Evolutionary conservation across 2,797 vertebrate genomes (phyloP).

Genomic region (Carduelis carduelis): DNA sequence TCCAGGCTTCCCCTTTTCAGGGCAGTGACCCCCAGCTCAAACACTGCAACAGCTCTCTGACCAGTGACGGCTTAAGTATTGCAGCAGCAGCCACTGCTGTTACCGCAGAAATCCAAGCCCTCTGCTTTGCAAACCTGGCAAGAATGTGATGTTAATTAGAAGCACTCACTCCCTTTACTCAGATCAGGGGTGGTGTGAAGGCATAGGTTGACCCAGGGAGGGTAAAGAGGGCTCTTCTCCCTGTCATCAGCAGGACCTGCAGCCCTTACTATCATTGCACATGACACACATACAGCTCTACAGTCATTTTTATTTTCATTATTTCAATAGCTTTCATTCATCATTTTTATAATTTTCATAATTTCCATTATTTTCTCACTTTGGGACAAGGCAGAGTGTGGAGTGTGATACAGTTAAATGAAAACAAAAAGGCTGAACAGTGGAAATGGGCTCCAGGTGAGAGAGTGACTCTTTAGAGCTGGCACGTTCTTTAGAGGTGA

Average conservation of each 20-base stretch:
- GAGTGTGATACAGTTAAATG: neutral
- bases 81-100: neutral
- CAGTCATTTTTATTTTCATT: neutral
- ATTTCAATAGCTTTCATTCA: neutral
- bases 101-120: constrained; percentile 2
- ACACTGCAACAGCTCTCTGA: neutral
- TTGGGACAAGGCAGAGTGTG: neutral
- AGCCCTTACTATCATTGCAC: neutral
- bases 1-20: constrained; percentile 17
- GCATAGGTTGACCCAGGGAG: neutral
- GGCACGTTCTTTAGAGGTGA: neutral
- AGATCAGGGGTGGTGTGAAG: neutral
- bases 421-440: neutral
- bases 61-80: neutral
- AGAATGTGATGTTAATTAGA: neutral
- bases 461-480: neutral
- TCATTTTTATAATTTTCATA: neutral
- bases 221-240: neutral
- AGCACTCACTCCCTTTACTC: neutral
- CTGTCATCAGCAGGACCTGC: neutral
- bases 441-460: neutral
- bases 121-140: neutral
- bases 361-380: neutral
- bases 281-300: neutral
- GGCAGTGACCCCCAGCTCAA: neutral